A percentile compares a stretch with the other conserved stretches of the same genome.
Evolutionary conservation across 2,797 vertebrate species (phyloP).

Genomic region (Hipposideros larvatus): DNA sequence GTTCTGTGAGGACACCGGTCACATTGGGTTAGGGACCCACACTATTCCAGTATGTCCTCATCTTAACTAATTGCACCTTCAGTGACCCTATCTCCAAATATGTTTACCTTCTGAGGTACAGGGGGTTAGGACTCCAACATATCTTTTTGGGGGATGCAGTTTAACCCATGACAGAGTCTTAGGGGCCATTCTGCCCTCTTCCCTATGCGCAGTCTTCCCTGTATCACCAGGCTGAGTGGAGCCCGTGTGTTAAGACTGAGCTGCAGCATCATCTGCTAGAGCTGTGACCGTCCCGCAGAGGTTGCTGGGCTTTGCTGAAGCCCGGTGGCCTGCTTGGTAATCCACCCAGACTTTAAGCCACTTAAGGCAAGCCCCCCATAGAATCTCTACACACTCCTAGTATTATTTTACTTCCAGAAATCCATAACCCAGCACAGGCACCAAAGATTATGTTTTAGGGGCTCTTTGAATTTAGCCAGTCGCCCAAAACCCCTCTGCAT

Average conservation of each 20-base stretch:
- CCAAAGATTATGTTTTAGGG: background rate
- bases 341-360: background rate
- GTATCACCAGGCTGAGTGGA: background rate
- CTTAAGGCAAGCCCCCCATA: background rate
- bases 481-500: background rate
- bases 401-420: background rate
- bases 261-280: accelerated
- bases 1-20: background rate
- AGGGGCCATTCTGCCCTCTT: background rate
- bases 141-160: background rate
- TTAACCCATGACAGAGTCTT: background rate
- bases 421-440: background rate
- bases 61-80: background rate
- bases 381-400: background rate
- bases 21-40: background rate
- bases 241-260: too few species aligned
- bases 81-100: background rate
- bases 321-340: background rate
- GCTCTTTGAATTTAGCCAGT: background rate
- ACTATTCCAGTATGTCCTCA: background rate
- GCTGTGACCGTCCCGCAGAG: background rate
- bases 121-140: background rate
- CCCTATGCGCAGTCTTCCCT: background rate
- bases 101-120: background rate
- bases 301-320: background rate